Evolutionary conservation across 2,888 invertebrate species (phyloP), one percentile per base, ranked within the genome.

Genomic region (Aspidiotus rigidus): DNA sequence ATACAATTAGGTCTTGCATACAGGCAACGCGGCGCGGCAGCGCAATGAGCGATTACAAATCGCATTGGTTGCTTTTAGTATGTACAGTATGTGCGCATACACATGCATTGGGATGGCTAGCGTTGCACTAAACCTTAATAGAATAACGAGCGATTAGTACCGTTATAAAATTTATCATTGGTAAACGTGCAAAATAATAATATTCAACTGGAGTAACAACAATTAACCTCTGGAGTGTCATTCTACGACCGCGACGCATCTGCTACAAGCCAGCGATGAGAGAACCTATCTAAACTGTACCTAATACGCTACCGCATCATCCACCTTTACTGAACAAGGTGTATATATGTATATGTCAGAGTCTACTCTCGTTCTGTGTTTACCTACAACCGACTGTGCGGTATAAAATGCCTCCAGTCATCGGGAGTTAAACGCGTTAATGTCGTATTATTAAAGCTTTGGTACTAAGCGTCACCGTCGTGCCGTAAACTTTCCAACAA

Each of bases 181-280:
- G 60, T 5, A 28, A 53, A 59, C 60, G 59, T 60, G 60, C 60
- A 28, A 28, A 28, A 60, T 67, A 67, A 49, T 39, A 59, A 60
- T 67, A 44, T 59, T 67, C 49, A 49, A 49, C 28, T 44, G 28
- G 28, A 28, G 28, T 28, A 28, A 1, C 28, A 60, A 60, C 53
- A 67, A 67, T 67, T 59, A 60, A 59, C 67, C 67, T 67, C 67
- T 49, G 60, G 67, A 67, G 67, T 67, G 59, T 67, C 67, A 60
- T 67, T 67, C 67, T n/a, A 53, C 67, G 49, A 67, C 67, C 67
- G 28, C 28, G 53, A 67, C 67, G 57, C 67, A 67, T 67, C 67
- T 67, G 67, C 67, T 67, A 16, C 49, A 59, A 49, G 40, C 10
- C 7, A 8, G 13, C 55, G 40, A 55, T 28, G 28, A 28, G 28